phyloP scores from a whole-genome alignment of 2,113 vertebrate genomes.

The Pelmatolapia mariae region DNA sequence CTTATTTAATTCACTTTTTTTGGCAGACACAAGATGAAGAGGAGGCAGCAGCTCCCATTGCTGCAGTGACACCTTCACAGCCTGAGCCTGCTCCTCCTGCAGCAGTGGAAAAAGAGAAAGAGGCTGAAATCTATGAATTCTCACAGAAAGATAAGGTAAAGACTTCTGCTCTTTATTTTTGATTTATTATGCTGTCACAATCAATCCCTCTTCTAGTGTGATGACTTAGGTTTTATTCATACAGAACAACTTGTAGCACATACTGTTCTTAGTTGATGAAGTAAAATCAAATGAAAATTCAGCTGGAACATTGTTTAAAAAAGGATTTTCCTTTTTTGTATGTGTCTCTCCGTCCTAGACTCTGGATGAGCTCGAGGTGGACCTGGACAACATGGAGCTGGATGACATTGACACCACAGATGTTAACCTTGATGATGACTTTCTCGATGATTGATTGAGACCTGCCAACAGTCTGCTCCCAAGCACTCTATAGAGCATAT shows the following conservation, averaged over 20 bases:
- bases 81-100: slow-evolving; percentile 15
- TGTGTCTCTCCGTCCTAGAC: slow-evolving; percentile 51
- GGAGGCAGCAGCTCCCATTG: slow-evolving; percentile 18
- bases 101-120: neutral
- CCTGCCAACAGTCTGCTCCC: neutral
- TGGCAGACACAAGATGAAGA: slow-evolving; percentile 32
- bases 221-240: neutral
- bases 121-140: slow-evolving; percentile 7
- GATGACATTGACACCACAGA: slow-evolving; percentile 96
- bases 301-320: neutral
- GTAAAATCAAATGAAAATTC: neutral
- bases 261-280: neutral
- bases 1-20: neutral
- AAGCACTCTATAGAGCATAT: slow-evolving; percentile 38
- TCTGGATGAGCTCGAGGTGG: slow-evolving; percentile 89
- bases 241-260: neutral
- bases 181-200: neutral
- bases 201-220: neutral
- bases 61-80: neutral
- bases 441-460: slow-evolving; percentile 69
- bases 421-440: slow-evolving; percentile 95
- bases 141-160: slow-evolving; percentile 49
- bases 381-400: slow-evolving; percentile 93
- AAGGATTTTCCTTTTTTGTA: neutral
- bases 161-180: neutral